Conservation (phyloP, 2,797 vertebrate species). For the Falco biarmicus region DNA sequence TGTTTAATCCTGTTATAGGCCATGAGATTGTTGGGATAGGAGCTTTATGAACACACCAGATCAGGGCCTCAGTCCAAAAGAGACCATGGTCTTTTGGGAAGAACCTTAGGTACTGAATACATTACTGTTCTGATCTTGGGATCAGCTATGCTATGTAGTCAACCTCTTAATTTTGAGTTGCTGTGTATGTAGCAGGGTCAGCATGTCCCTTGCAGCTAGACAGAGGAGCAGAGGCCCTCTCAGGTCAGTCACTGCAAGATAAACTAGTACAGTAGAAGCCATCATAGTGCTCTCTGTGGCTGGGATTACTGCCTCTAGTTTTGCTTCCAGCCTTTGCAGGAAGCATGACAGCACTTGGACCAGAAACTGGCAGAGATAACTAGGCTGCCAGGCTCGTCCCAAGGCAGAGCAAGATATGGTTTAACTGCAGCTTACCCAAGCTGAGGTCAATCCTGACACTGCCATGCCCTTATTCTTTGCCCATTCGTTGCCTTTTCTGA, state of each 20-base stretch:
- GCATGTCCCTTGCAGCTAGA: background rate
- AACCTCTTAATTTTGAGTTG: background rate
- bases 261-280: background rate
- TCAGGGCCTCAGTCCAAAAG: background rate
- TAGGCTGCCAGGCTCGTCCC: rapidly evolving
- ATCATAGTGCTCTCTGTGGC: background rate
- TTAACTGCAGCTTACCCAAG: background rate
- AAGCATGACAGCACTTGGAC: background rate
- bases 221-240: background rate
- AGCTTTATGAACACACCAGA: background rate
- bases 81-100: background rate
- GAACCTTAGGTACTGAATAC: background rate
- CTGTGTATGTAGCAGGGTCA: background rate
- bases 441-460: background rate
- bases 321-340: background rate
- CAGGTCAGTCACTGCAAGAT: background rate
- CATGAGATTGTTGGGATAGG: background rate
- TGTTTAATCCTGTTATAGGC: background rate
- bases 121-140: background rate
- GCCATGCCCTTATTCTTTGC: background rate
- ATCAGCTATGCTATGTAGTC: background rate
- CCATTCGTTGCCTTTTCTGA: background rate
- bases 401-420: background rate
- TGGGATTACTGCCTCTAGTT: background rate
- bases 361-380: background rate